Evolutionary conservation across 2,797 vertebrate species (phyloP), one percentile per base, ranked within the genome.

Genomic region (Tokudaia tokunoshimensis): DNA sequence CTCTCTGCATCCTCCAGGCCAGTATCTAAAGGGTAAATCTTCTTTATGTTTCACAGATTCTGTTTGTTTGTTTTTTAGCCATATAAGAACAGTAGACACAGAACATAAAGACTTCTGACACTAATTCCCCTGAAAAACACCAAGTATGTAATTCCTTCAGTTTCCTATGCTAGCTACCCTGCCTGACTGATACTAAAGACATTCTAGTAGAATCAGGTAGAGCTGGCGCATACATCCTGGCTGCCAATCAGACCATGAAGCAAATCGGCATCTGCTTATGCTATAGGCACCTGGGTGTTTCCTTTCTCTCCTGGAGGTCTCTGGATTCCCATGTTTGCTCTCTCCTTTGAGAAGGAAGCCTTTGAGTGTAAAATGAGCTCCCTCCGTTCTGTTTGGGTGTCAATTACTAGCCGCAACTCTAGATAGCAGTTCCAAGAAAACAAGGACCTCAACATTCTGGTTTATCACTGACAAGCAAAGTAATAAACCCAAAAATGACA

Each of bases 71-170:
- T 24, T 12, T 65, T 79, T 94, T 24, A 59, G 61, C 10, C 1
- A 10, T 29, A 72, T 34, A 74, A 3, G 34, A 47, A 15, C 1
- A 6, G 0, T 0, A 0, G 55, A 59, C 14, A 24, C 17, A 63
- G 7, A 65, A 74, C 85, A 1, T 14, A 52, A 0, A 7, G 76
- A 37, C 20, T 22, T 34, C 34, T 7, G 74, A 34, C 3, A 80
- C 13, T 17, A 41, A 0, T 0, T 31, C 57, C 3, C 24, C n/a
- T 3, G 13, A 65, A 41, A 34, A 0, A 50, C 4, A 22, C 55
- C 12, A 3, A 24, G 31, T 41, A 0, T 1, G 0, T 10, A 29
- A 34, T 6, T 55, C 57, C 55, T 89, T 34, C 61, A 22, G 17
- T 67, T 90, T 86, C 82, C 1, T 41, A 59, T 9, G 0, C 59